phyloP scores from a whole-genome alignment of 2,888 invertebrate species.

The Lamellibrachia satsuma region DNA sequence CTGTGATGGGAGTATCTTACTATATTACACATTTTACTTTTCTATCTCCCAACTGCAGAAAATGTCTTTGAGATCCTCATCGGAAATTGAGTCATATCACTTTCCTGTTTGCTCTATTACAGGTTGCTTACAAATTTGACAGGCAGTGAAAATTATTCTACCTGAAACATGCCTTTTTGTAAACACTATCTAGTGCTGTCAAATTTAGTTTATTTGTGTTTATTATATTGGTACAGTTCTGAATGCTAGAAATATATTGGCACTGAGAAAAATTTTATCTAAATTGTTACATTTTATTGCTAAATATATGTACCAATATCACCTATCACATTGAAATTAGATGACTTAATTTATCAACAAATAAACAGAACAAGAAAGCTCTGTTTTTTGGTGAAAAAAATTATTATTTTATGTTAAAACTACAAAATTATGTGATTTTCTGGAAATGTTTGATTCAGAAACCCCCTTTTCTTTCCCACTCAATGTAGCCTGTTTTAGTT shows the following conservation, averaged over 20 bases:
- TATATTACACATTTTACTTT: background rate
- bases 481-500: too few relatives aligned
- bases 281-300: background rate
- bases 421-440: background rate
- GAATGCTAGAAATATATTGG: background rate
- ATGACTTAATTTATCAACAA: background rate
- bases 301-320: background rate
- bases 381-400: background rate
- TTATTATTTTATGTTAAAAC: background rate
- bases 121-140: background rate
- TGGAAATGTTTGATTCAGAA: background rate
- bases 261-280: background rate
- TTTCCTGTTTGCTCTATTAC: background rate
- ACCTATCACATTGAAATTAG: background rate
- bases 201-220: background rate
- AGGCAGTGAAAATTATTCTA: background rate
- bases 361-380: background rate
- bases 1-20: slow-evolving; percentile 17
- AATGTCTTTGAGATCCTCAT: background rate
- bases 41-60: background rate
- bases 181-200: background rate
- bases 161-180: background rate
- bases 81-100: background rate
- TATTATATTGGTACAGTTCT: background rate
- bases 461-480: too few relatives aligned